A percentile compares a stretch with the other conserved stretches of the same genome.
These are phyloP conservation scores for Hyperoodon ampullatus DNA, from an alignment of 2,113 vertebrate genomes.

Conservation along the genomic window DNA sequence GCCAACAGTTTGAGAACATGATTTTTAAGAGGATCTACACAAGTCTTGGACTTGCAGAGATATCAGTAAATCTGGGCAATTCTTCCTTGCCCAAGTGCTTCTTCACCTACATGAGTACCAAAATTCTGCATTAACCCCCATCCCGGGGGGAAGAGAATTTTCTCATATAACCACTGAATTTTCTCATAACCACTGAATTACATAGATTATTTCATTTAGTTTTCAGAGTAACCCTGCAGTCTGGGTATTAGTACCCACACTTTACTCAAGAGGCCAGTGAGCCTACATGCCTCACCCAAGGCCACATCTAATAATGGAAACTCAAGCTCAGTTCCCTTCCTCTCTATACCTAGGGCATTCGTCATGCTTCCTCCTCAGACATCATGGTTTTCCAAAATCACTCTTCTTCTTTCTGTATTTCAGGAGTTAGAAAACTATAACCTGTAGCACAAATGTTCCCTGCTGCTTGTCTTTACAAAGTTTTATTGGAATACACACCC, in stretches of 20 bases:
- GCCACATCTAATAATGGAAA: neutral
- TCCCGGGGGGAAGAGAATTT: neutral
- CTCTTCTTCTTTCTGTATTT: neutral
- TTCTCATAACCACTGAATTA: neutral
- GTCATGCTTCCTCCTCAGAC: neutral
- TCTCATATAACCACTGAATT: neutral
- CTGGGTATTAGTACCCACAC: neutral
- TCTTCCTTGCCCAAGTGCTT: neutral
- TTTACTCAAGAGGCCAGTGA: neutral
- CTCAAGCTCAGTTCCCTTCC: neutral
- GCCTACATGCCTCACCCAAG: neutral
- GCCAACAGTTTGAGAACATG: constrained; percentile 3
- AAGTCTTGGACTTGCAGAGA: neutral
- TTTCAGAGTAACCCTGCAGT: neutral
- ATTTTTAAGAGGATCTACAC: neutral
- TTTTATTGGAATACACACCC: neutral
- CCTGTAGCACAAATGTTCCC: neutral
- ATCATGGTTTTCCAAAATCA: neutral
- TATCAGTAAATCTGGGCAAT: neutral
- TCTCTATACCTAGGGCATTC: neutral
- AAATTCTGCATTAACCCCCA: neutral
- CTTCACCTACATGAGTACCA: neutral
- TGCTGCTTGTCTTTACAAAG: neutral
- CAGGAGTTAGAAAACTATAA: neutral
- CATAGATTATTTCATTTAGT: neutral